phyloP scores from a whole-genome alignment of 2,888 invertebrate species.

The Dione juno region DNA sequence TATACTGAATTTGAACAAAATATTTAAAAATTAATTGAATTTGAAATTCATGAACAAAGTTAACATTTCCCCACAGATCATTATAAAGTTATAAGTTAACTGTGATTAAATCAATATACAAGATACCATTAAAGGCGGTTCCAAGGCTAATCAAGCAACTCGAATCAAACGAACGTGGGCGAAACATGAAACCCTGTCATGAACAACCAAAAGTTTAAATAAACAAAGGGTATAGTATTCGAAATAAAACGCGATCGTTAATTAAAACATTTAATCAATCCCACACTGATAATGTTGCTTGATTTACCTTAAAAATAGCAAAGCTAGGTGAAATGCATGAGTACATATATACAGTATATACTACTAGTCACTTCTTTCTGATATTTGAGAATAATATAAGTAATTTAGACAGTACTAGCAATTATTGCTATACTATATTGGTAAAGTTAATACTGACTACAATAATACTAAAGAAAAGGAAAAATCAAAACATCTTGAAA shows the following conservation, averaged over 20 bases:
- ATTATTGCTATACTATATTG: background rate
- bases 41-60: slow-evolving; percentile 63
- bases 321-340: slow-evolving; percentile 23
- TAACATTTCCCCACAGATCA: slow-evolving; percentile 53
- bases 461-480: background rate
- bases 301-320: slow-evolving; percentile 67
- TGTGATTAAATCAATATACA: slow-evolving; percentile 36
- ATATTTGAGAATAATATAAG: background rate
- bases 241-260: slow-evolving; percentile 70
- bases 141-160: slow-evolving; percentile 81
- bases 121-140: slow-evolving; percentile 45
- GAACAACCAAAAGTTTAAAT: slow-evolving; percentile 45
- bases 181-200: slow-evolving; percentile 69
- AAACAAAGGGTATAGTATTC: slow-evolving; percentile 47
- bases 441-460: background rate
- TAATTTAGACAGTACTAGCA: background rate
- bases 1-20: background rate
- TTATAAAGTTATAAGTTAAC: slow-evolving; percentile 8
- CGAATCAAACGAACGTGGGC: slow-evolving; percentile 62
- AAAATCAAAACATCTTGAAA: no score
- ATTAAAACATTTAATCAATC: slow-evolving; percentile 72
- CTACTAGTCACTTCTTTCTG: slow-evolving; percentile 15
- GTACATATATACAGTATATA: background rate
- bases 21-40: background rate
- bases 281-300: slow-evolving; percentile 78